phyloP scores from a whole-genome alignment of 1,140 invertebrate genomes.

The Trypoxylus dichotomus region DNA sequence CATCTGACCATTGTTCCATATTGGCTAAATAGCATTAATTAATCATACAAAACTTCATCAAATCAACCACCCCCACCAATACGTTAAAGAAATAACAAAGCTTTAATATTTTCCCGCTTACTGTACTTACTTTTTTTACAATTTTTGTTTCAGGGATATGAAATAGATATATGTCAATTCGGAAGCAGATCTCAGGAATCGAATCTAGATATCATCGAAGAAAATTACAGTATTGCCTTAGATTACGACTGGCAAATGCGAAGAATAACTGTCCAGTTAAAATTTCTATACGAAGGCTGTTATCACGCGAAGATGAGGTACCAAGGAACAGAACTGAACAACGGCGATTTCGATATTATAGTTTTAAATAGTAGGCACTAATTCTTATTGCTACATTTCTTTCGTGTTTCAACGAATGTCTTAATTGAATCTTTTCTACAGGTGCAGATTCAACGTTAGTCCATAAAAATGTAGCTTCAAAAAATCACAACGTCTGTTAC shows the following conservation, averaged over 20 bases:
- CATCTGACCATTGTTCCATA: no score
- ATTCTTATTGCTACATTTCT: neutral
- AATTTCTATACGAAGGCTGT: slow-evolving; percentile 72
- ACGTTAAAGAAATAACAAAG: no score
- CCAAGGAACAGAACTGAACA: slow-evolving; percentile 75
- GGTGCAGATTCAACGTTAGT: slow-evolving; percentile 81
- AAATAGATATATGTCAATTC: slow-evolving; percentile 59
- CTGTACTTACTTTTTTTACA: neutral
- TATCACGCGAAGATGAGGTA: slow-evolving; percentile 83
- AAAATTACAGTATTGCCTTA: slow-evolving; percentile 62
- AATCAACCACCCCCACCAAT: no score
- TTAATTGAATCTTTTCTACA: slow-evolving; percentile 49
- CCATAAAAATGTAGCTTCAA: slow-evolving; percentile 82
- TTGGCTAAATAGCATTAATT: no score
- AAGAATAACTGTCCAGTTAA: slow-evolving; percentile 67
- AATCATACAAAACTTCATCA: no score
- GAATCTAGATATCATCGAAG: slow-evolving; percentile 54
- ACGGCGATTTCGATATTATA: slow-evolving; percentile 92
- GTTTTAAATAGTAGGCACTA: slow-evolving; percentile 77
- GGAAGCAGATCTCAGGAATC: slow-evolving; percentile 49
- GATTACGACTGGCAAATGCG: slow-evolving; percentile 67
- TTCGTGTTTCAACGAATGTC: neutral
- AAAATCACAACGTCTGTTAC: slow-evolving; percentile 83
- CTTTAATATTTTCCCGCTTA: no score
- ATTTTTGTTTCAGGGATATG: slow-evolving; percentile 59